A percentile compares a stretch with the other conserved stretches of the same genome.
Conservation (phyloP, 2,888 invertebrate species). For the Volucella inflata region DNA sequence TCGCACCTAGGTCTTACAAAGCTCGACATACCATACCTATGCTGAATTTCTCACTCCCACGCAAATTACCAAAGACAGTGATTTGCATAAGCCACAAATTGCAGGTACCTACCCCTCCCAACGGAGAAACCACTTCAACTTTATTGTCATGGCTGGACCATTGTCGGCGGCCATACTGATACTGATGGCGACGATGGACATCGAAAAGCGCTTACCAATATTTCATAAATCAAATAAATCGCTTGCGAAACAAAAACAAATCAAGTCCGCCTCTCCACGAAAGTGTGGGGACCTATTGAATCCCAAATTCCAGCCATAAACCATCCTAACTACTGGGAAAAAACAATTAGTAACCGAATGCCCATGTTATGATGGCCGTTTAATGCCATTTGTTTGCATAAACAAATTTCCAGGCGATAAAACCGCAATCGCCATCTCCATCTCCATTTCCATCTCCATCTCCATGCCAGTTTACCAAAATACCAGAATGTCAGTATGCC, state of each 20-base stretch:
- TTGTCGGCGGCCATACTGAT: no score
- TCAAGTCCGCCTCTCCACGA: constrained; percentile 20
- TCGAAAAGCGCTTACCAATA: constrained; percentile 60
- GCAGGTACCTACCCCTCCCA: no score
- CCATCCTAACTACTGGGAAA: constrained; percentile 63
- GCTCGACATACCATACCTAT: no score
- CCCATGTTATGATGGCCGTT: constrained; percentile 65
- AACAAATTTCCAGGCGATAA: constrained; percentile 66
- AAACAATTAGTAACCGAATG: constrained; percentile 69
- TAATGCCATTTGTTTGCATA: constrained; percentile 73
- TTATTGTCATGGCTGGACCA: no score
- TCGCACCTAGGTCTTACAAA: no score
- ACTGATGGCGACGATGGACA: constrained; percentile 6
- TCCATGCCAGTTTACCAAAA: no score
- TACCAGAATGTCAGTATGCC: no score
- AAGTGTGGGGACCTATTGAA: constrained; percentile 19
- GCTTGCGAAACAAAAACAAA: constrained; percentile 54
- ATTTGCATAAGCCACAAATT: no score
- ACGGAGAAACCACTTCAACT: no score
- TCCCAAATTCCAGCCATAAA: constrained; percentile 55
- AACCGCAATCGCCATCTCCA: constrained; percentile 8
- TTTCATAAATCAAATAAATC: constrained; percentile 65
- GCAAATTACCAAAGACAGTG: no score
- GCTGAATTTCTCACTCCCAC: no score
- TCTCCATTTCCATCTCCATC: not conserved